Evolutionary conservation across 2,888 invertebrate genomes (phyloP).

Genomic region (Lycaena phlaeas): DNA sequence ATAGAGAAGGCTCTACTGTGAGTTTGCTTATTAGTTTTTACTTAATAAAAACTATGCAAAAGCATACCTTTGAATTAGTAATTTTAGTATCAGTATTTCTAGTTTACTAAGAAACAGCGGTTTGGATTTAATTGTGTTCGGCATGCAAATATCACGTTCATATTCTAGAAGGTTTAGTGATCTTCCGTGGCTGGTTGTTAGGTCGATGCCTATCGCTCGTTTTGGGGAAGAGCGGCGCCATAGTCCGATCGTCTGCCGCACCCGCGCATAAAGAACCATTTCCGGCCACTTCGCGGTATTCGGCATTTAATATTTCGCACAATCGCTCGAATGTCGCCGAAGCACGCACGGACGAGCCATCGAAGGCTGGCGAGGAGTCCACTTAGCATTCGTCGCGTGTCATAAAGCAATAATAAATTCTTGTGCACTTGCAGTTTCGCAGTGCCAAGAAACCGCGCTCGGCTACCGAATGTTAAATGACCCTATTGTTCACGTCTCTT

Average conservation of each 20-base stretch:
- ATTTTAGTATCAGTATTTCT: no score
- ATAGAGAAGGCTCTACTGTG: no score
- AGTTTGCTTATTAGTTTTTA: no score
- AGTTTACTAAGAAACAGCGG: no score
- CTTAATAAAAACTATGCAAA: no score
- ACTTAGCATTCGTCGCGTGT: constrained; percentile 62
- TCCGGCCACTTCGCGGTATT: constrained; percentile 61
- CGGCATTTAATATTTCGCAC: constrained; percentile 39
- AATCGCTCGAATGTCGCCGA: constrained; percentile 31
- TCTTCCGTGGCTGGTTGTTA: no score
- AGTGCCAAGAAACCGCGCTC: constrained; percentile 60
- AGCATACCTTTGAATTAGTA: no score
- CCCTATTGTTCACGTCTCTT: constrained; percentile 30
- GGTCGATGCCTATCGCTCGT: constrained; percentile 46
- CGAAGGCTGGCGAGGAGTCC: constrained; percentile 27
- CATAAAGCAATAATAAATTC: constrained; percentile 59
- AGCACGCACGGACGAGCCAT: constrained; percentile 39
- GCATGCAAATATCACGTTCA: no score
- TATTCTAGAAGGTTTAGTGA: no score
- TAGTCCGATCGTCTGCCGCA: constrained; percentile 49
- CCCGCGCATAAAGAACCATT: constrained; percentile 54
- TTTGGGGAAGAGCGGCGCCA: constrained; percentile 34
- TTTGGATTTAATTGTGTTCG: no score
- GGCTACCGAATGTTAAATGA: constrained; percentile 60
- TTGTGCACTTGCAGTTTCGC: constrained; percentile 69